Evolutionary conservation across 2,797 vertebrate species (phyloP).

Genomic region (Oreochromis grahami): DNA sequence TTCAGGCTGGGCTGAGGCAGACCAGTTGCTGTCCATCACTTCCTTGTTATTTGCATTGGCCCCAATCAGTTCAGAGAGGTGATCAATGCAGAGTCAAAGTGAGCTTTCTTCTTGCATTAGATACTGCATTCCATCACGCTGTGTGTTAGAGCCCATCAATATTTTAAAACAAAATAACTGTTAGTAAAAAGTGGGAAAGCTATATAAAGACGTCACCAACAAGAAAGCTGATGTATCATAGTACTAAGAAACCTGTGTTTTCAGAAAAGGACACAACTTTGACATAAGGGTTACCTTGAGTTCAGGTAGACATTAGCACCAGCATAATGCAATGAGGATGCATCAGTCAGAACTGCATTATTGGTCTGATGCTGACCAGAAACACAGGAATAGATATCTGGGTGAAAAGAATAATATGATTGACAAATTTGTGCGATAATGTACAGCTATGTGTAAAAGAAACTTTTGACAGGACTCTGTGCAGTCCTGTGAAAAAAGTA

Average conservation of each 20-base stretch:
- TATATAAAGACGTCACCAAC: neutral
- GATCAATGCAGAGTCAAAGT: constrained; percentile 68
- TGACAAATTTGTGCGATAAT: neutral
- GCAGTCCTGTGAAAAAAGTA: neutral
- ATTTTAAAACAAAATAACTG: neutral
- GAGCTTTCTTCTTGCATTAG: constrained; percentile 60
- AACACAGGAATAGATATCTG: neutral
- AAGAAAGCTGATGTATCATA: neutral
- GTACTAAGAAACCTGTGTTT: neutral
- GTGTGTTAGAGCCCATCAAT: neutral
- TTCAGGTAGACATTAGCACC: neutral
- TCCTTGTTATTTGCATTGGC: constrained; percentile 57
- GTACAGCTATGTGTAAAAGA: neutral
- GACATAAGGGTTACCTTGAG: neutral
- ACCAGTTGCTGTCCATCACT: constrained; percentile 55
- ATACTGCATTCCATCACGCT: constrained; percentile 39
- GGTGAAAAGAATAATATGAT: neutral
- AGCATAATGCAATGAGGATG: neutral
- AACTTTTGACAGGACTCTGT: neutral
- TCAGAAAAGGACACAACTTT: neutral
- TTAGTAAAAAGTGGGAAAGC: neutral
- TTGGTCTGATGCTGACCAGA: neutral
- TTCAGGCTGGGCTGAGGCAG: constrained; percentile 31
- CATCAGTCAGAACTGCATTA: neutral
- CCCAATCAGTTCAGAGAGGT: constrained; percentile 53